Base-by-base conservation (phyloP, 2,113 vertebrate species). In the Catharus fuscescens region DNA sequence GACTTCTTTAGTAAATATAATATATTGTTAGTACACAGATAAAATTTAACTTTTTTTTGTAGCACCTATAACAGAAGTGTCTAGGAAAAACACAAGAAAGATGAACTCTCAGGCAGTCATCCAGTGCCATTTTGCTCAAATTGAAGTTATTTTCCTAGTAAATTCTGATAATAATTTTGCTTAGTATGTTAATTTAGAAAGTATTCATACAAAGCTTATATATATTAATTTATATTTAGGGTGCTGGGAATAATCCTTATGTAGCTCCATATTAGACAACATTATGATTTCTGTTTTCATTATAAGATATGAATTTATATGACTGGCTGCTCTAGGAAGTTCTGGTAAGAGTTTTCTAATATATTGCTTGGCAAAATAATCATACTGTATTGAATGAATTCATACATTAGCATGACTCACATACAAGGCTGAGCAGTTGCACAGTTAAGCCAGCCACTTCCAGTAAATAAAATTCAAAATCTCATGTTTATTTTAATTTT, bases 311-410 rank as follows among this genome's bases (percentile, higher is more conserved):
- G 42, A 77, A 82, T 92, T 96, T 80, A 54, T 94, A 28, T 83
- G 85, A 90, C 47, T 91, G 74, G 52, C 67, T 95, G 82, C 81
- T 91, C 85, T 94, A 54, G 92, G 81, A 96, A 94, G 79, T 91
- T 96, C 62, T 91, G 38, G 74, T 94, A 77, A 65, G 69, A 90
- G 62, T 92, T 91, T 95, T 94, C 82, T 95, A 91, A 92, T 91
- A 88, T 60, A 94, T 77, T 89, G 56, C 92, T 92, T 94, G 90
- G 90, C 81, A 95, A 90, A 97, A 95, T 92, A 95, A 94, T 95
- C 85, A 50, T 38, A 38, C 18, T 78, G 66, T 83, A 80, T 80
- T 88, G 90, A 94, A 96, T 95, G 93, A 80, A 93, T 95, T 93
- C 88, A 70, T 96, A 93, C 81, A 93, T 95, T 93, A 96, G 52